Evolutionary conservation across 1,140 invertebrate genomes (phyloP).

Genomic region (Dermatophagoides farinae): DNA sequence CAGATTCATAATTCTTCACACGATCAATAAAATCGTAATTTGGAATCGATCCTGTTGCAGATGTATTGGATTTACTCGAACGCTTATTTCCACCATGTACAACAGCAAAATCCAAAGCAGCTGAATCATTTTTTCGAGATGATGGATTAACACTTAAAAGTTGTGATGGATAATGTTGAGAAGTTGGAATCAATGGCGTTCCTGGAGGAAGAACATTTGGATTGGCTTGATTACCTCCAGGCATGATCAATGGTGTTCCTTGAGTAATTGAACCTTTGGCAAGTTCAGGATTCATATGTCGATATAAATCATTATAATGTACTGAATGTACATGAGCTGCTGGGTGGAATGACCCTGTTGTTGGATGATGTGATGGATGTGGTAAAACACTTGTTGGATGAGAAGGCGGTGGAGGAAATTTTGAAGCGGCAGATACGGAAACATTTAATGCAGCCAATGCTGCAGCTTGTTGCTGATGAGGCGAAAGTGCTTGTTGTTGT

Average conservation of each 20-base stretch:
- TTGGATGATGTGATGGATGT: background rate
- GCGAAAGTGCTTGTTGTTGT: slow-evolving; percentile 1
- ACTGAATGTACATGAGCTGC: background rate
- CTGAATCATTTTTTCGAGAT: too few species aligned
- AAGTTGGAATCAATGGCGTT: background rate
- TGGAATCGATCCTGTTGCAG: background rate
- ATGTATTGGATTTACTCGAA: too few species aligned
- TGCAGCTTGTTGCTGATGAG: background rate
- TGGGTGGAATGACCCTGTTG: too few species aligned
- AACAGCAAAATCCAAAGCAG: too few species aligned
- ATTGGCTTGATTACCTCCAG: background rate
- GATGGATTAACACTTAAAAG: too few species aligned
- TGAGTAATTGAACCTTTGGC: background rate
- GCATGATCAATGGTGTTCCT: slow-evolving; percentile 1
- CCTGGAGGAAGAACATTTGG: background rate
- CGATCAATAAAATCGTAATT: too few species aligned
- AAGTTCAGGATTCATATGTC: background rate
- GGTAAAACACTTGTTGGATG: too few species aligned
- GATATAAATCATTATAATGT: background rate
- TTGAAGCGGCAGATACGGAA: too few species aligned
- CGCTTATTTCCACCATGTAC: too few species aligned
- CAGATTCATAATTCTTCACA: background rate
- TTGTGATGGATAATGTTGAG: too few species aligned
- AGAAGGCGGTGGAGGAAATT: too few species aligned
- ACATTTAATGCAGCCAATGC: background rate